Evolutionary conservation across 2,797 vertebrate genomes (phyloP).

Genomic region (Spatula versicolor): DNA sequence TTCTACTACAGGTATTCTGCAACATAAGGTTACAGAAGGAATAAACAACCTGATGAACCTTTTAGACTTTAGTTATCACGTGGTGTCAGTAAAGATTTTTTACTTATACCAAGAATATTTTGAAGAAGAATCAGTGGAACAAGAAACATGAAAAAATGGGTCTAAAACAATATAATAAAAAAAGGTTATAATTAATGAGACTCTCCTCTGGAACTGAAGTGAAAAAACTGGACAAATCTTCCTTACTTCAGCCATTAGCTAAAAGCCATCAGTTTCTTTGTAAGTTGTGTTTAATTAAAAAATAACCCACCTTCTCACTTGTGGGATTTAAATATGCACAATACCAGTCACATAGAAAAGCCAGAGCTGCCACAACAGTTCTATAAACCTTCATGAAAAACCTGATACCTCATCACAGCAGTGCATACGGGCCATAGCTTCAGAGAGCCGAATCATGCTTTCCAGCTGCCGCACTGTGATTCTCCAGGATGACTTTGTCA

Average conservation of each 20-base stretch:
- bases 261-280: background rate
- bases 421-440: conserved; percentile 98
- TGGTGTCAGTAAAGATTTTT: background rate
- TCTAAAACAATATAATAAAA: background rate
- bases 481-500: conserved; percentile 93
- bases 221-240: background rate
- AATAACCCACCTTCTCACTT: background rate
- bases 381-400: fast-evolving
- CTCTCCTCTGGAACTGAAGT: background rate
- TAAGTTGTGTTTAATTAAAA: background rate
- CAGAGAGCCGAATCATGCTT: conserved; percentile 97
- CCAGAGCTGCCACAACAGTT: background rate
- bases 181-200: background rate
- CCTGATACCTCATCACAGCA: conserved; percentile 93
- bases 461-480: conserved; percentile 97
- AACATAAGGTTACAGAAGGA: background rate
- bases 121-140: background rate
- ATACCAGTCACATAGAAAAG: background rate
- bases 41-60: conserved; percentile 3
- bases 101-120: background rate
- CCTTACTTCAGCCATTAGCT: background rate
- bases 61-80: background rate
- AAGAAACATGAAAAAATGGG: background rate
- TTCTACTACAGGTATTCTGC: background rate
- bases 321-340: fast-evolving